phyloP scores from a whole-genome alignment of 2,113 vertebrate genomes.

The Xyliphius kryptos region DNA sequence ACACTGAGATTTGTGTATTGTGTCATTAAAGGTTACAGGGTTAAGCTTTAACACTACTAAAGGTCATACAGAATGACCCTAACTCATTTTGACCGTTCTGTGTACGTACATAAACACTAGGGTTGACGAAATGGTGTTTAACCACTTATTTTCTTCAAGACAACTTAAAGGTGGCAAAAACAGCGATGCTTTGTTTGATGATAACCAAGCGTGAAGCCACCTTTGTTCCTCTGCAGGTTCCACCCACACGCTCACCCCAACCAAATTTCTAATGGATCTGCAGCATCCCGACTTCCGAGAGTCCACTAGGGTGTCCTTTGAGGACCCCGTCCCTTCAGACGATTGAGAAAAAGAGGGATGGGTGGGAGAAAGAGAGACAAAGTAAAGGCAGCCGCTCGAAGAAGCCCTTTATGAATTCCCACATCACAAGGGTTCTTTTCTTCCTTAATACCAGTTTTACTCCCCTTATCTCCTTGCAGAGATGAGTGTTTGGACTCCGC shows the following conservation, averaged over 20 bases:
- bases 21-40: no score
- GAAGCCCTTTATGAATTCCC: conserved; percentile 83
- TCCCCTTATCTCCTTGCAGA: conserved; percentile 55
- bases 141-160: conserved; percentile 33
- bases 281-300: conserved; percentile 99
- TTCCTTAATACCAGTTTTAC: conserved; percentile 56
- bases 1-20: no score
- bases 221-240: conserved; percentile 99
- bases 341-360: no score
- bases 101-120: no score
- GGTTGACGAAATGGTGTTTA: conserved; percentile 31
- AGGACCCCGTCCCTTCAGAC: conserved; percentile 94
- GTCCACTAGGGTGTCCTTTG: conserved; percentile 99
- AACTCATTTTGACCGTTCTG: no score
- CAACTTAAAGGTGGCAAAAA: conserved; percentile 25
- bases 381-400: conserved; percentile 96
- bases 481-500: conserved; percentile 59
- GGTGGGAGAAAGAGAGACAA: no score
- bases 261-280: conserved; percentile 99
- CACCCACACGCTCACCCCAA: conserved; percentile 98
- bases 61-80: no score
- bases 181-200: conserved; percentile 58
- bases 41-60: no score
- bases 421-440: conserved; percentile 85
- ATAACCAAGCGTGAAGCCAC: conserved; percentile 78